phyloP scores from a whole-genome alignment of 2,888 invertebrate species.

The Acleris sparsana region DNA sequence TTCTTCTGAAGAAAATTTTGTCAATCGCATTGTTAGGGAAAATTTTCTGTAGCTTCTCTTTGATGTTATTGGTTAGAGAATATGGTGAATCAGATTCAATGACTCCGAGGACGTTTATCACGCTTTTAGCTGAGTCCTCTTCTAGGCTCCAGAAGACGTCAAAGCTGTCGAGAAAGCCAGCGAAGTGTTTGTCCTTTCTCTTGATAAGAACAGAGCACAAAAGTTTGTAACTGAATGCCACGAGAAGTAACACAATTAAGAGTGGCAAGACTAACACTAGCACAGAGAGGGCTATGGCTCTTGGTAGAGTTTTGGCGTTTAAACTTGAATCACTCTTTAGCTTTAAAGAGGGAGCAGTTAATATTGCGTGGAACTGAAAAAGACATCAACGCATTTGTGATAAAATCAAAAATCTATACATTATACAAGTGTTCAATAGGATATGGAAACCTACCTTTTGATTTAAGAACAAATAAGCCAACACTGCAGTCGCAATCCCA shows the following conservation, averaged over 20 bases:
- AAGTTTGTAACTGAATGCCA: conserved; percentile 53
- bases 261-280: conserved; percentile 50
- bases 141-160: conserved; percentile 83
- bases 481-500: conserved; percentile 48
- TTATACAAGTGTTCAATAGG: no score
- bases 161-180: conserved; percentile 74
- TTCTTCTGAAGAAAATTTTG: conserved; percentile 73
- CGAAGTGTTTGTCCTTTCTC: conserved; percentile 62
- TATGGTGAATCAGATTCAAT: conserved; percentile 62
- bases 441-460: conserved; percentile 39
- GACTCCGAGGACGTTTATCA: conserved; percentile 76
- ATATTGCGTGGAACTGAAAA: conserved; percentile 43
- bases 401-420: neutral
- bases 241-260: conserved; percentile 43
- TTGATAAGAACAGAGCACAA: conserved; percentile 56
- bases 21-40: conserved; percentile 45
- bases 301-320: conserved; percentile 40
- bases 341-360: conserved; percentile 36
- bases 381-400: conserved; percentile 15
- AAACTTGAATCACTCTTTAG: conserved; percentile 31
- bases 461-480: conserved; percentile 43
- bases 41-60: conserved; percentile 50
- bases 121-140: conserved; percentile 66
- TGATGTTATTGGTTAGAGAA: conserved; percentile 50
- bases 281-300: conserved; percentile 42